These are phyloP conservation scores for Cebidichthys violaceus DNA, from an alignment of 2,113 vertebrate genomes.

Conservation along the genomic window DNA sequence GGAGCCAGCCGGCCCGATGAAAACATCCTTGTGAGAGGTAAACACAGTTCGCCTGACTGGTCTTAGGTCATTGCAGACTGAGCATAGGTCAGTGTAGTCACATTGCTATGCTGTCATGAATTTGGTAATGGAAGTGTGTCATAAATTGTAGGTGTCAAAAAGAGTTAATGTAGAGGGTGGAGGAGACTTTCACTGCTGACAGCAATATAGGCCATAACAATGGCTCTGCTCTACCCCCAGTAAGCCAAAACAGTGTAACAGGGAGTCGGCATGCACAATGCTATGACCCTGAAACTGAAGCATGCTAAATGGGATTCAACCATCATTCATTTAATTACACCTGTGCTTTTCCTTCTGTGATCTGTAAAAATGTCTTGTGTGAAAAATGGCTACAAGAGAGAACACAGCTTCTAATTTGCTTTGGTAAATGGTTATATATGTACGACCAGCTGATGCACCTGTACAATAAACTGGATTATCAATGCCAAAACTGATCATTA, in stretches of 20 bases:
- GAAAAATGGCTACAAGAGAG: background rate
- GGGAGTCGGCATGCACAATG: background rate
- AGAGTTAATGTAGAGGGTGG: background rate
- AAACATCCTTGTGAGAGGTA: conserved; percentile 29
- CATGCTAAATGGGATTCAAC: background rate
- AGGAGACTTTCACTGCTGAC: background rate
- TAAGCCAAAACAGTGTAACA: background rate
- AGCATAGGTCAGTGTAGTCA: background rate
- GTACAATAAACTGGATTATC: background rate
- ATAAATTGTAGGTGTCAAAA: background rate
- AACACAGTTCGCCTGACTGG: conserved; percentile 19
- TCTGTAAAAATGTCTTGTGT: background rate
- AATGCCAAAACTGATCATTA: background rate
- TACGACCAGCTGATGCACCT: background rate
- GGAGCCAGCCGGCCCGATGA: conserved; percentile 56
- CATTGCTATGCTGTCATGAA: conserved; percentile 1
- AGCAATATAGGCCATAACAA: background rate
- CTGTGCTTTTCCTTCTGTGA: background rate
- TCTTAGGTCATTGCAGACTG: conserved; percentile 26
- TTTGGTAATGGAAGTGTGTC: background rate
- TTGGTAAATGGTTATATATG: background rate
- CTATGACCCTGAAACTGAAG: background rate
- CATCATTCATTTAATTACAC: background rate
- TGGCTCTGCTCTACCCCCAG: background rate
- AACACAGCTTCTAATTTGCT: background rate